Conservation (phyloP, 2,113 vertebrate species). For the Mugil cephalus region DNA sequence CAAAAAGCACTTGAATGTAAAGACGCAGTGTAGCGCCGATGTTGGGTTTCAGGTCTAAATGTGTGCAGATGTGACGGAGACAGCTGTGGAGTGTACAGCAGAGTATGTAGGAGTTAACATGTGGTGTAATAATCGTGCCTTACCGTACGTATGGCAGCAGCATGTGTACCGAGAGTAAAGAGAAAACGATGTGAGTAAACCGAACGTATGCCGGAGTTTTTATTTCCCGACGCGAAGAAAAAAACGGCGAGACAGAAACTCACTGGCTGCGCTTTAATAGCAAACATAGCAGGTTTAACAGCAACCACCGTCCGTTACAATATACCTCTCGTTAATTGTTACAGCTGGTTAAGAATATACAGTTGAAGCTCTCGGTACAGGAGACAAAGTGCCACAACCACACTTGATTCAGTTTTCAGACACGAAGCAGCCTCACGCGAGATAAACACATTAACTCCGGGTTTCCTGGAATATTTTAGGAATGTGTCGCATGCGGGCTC, state of each 20-base stretch:
- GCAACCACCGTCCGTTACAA: constrained; percentile 54
- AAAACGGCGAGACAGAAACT: constrained; percentile 9
- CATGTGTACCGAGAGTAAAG: constrained; percentile 60
- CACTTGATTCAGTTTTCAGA: constrained; percentile 23
- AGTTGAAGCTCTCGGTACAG: constrained; percentile 29
- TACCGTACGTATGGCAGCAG: constrained; percentile 71
- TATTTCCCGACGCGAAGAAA: constrained; percentile 7
- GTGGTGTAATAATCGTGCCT: constrained; percentile 63
- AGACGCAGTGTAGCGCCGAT: constrained; percentile 5
- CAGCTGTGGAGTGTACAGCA: constrained; percentile 39
- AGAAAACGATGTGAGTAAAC: constrained; percentile 45
- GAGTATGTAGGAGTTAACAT: constrained; percentile 54
- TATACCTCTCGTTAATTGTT: constrained; percentile 52
- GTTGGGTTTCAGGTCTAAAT: constrained; percentile 53
- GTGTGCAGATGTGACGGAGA: constrained; percentile 50
- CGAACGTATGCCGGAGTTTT: constrained; percentile 23
- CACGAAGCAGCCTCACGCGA: constrained; percentile 42
- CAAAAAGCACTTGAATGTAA: constrained; percentile 55
- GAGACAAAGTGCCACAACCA: constrained; percentile 26
- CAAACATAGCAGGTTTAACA: constrained; percentile 65
- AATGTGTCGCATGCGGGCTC: constrained; percentile 73
- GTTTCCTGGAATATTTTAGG: constrained; percentile 50
- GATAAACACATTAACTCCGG: constrained; percentile 17
- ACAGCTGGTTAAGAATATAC: constrained; percentile 43
- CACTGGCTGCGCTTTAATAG: constrained; percentile 71